Percentiles rank a stretch among this genome's conserved stretches.
Conservation (phyloP, 2,797 vertebrate genomes). For the Parambassis ranga region DNA sequence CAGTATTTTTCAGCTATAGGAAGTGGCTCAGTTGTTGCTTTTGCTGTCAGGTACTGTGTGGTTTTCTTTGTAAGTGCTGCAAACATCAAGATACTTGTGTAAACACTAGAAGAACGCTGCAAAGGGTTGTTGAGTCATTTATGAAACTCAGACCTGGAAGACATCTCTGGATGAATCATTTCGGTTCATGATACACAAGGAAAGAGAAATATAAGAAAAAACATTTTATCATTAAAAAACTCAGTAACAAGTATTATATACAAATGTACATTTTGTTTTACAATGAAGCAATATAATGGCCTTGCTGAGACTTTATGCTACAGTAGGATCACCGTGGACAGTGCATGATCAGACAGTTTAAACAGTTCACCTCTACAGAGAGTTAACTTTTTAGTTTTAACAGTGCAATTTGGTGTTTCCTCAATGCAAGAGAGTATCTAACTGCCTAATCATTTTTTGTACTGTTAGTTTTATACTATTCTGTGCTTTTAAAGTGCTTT, state of each 20-base stretch:
- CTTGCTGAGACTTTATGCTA: conserved; percentile 37
- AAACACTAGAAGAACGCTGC: background rate
- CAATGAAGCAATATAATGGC: conserved; percentile 19
- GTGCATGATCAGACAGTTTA: conserved; percentile 44
- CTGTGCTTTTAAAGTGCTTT: conserved; percentile 65
- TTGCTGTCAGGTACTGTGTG: no score
- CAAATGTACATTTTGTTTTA: conserved; percentile 7
- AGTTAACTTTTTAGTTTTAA: conserved; percentile 30
- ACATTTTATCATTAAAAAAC: conserved; percentile 30
- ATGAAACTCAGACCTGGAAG: background rate
- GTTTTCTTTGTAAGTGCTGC: no score
- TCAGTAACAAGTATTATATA: conserved; percentile 12
- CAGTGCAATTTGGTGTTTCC: conserved; percentile 48
- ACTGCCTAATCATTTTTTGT: conserved; percentile 10
- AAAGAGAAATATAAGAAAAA: conserved; percentile 7
- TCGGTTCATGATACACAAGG: background rate
- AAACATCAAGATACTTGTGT: background rate
- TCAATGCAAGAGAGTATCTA: background rate
- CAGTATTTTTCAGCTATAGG: no score
- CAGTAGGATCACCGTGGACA: conserved; percentile 37
- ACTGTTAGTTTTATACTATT: conserved; percentile 30
- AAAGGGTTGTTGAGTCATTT: background rate
- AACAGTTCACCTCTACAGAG: conserved; percentile 39
- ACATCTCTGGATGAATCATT: background rate
- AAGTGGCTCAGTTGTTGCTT: no score